These are phyloP conservation scores for Pelodytes ibericus DNA, from an alignment of 2,797 vertebrate species.

Conservation along the genomic window DNA sequence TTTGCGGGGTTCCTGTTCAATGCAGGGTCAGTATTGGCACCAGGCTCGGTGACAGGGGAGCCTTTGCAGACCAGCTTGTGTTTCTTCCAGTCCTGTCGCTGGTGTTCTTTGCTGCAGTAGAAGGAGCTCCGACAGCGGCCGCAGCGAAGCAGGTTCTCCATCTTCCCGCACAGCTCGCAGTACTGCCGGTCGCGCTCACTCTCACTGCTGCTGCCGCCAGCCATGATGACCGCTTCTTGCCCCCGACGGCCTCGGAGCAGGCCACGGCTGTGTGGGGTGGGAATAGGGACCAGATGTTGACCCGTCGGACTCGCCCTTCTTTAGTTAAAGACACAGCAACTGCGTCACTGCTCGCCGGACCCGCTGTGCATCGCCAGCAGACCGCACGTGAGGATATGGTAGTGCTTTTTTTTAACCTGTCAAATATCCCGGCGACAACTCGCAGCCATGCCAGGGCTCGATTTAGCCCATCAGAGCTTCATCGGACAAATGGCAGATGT, in stretches of 20 bases:
- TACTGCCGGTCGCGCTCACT: constrained; percentile 81
- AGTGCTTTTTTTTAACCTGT: not conserved
- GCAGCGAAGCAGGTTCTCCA: constrained; percentile 94
- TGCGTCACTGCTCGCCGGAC: not conserved
- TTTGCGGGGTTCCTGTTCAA: not conserved
- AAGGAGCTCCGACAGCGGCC: constrained; percentile 91
- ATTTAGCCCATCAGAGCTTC: no score
- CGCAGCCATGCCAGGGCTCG: not conserved
- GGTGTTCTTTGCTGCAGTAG: constrained; percentile 96
- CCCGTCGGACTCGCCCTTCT: no score
- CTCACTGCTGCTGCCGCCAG: constrained; percentile 59
- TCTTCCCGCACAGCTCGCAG: constrained; percentile 95
- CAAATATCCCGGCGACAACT: not conserved
- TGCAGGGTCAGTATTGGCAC: not conserved
- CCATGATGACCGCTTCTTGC: constrained; percentile 21
- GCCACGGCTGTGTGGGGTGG: no score
- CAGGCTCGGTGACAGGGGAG: constrained; percentile 64
- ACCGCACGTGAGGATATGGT: not conserved
- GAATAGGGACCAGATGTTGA: no score
- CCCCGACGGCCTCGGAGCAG: no score
- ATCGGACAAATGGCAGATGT: no score
- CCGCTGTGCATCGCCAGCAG: not conserved
- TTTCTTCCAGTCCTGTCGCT: constrained; percentile 93
- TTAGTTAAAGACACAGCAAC: no score
- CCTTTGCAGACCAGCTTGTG: constrained; percentile 90